phyloP scores from a whole-genome alignment of 2,888 invertebrate species.

The Drosophila sordidula region DNA sequence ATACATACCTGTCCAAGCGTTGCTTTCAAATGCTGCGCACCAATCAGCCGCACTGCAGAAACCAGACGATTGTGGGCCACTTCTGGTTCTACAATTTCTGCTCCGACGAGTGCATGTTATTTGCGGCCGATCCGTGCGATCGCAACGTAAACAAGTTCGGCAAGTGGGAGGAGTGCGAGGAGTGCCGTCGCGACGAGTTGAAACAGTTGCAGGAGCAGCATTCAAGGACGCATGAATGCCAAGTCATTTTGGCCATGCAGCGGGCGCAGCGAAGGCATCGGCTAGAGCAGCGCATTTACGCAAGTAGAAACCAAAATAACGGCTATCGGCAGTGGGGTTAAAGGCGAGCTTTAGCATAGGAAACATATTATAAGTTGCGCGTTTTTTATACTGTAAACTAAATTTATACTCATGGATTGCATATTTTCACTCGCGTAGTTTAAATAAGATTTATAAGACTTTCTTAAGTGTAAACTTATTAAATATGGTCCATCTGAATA shows the following conservation, averaged over 20 bases:
- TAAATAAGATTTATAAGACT: constrained; percentile 16
- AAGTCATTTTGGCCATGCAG: constrained; percentile 25
- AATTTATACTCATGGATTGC: background rate
- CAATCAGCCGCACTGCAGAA: constrained; percentile 42
- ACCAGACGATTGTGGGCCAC: constrained; percentile 83
- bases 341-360: background rate
- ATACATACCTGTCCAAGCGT: constrained; percentile 36
- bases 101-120: constrained; percentile 77
- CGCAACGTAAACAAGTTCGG: constrained; percentile 76
- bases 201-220: constrained; percentile 35
- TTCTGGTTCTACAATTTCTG: constrained; percentile 82
- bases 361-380: background rate
- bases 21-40: constrained; percentile 72
- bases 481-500: background rate
- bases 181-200: constrained; percentile 57
- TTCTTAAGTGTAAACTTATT: constrained; percentile 4
- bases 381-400: background rate
- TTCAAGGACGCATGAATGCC: constrained; percentile 46
- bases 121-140: constrained; percentile 74
- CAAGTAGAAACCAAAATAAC: constrained; percentile 18
- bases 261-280: constrained; percentile 28
- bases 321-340: constrained; percentile 33
- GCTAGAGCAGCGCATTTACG: constrained; percentile 24
- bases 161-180: constrained; percentile 70
- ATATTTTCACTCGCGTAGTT: constrained; percentile 1